Percentiles rank a stretch among this genome's conserved stretches.
These are phyloP conservation scores for Scaptodrosophila lebanonensis DNA, from an alignment of 1,140 invertebrate species.

Conservation along the genomic window DNA sequence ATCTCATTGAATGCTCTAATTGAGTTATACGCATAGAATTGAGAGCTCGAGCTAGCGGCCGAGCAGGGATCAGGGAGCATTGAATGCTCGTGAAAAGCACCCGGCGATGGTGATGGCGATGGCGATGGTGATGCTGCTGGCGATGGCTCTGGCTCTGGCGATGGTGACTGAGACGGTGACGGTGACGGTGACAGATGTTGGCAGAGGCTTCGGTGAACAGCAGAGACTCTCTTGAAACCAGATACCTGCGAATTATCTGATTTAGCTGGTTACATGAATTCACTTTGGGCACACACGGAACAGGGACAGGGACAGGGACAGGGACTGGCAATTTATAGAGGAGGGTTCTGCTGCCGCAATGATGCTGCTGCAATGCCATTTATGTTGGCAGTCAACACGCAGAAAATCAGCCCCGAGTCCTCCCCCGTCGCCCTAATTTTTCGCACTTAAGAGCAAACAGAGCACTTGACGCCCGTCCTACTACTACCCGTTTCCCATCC, in stretches of 20 bases:
- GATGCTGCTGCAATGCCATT: too few relatives aligned
- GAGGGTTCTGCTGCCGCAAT: too few relatives aligned
- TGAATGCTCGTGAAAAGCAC: too few relatives aligned
- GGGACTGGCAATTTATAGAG: too few relatives aligned
- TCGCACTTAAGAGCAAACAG: slow-evolving; percentile 17
- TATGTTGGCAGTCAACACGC: background rate
- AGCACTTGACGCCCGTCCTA: slow-evolving; percentile 7
- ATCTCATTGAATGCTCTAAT: slow-evolving; percentile 30
- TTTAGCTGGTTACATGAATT: slow-evolving; percentile 30
- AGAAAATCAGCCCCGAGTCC: background rate
- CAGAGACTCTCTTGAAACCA: slow-evolving; percentile 29
- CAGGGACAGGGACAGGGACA: too few relatives aligned
- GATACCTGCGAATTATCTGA: slow-evolving; percentile 49
- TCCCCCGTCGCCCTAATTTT: slow-evolving; percentile 2
- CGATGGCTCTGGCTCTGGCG: too few relatives aligned
- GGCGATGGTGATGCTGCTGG: too few relatives aligned
- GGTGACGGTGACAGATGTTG: slow-evolving; percentile 36
- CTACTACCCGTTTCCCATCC: background rate
- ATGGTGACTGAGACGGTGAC: too few relatives aligned
- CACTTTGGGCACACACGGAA: too few relatives aligned
- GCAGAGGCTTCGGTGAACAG: background rate
- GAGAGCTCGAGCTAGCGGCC: background rate
- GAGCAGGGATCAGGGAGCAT: background rate
- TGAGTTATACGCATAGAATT: slow-evolving; percentile 26
- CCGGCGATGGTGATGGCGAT: too few relatives aligned